A percentile compares a stretch with the other conserved stretches of the same genome.
phyloP scores from a whole-genome alignment of 2,113 vertebrate genomes.

The Columbina picui region DNA sequence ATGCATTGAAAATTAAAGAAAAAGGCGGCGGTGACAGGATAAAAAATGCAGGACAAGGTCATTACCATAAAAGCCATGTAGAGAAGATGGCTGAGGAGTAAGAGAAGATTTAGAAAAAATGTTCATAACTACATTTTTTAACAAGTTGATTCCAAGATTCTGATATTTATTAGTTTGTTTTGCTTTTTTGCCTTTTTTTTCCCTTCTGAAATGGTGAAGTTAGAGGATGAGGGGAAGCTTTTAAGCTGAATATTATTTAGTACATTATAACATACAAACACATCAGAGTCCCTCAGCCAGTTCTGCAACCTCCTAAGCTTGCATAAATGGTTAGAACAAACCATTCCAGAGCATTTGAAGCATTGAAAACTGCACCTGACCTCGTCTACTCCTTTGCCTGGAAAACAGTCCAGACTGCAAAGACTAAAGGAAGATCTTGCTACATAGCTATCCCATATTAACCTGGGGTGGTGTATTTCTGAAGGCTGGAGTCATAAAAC shows the following conservation, averaged over 20 bases:
- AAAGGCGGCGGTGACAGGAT: rapidly evolving
- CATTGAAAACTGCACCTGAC: not conserved
- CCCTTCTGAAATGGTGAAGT: not conserved
- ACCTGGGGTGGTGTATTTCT: not conserved
- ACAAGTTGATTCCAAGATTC: not conserved
- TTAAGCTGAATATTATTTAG: not conserved
- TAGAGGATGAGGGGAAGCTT: not conserved
- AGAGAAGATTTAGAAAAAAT: not conserved
- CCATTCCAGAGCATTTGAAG: not conserved
- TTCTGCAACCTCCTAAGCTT: not conserved
- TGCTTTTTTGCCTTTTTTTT: not conserved
- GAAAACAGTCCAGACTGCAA: not conserved
- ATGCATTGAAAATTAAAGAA: not conserved
- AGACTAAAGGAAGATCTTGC: not conserved
- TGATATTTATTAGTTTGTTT: not conserved
- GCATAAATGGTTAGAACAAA: not conserved
- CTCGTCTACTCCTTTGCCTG: not conserved
- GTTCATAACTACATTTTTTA: not conserved
- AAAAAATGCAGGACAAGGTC: not conserved
- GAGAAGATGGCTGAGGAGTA: not conserved
- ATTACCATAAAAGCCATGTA: not conserved
- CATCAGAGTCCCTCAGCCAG: rapidly evolving
- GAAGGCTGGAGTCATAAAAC: not conserved
- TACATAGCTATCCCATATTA: not conserved
- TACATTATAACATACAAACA: not conserved